Evolutionary conservation across 2,797 vertebrate species (phyloP).

Genomic region (Tolypeutes matacus): DNA sequence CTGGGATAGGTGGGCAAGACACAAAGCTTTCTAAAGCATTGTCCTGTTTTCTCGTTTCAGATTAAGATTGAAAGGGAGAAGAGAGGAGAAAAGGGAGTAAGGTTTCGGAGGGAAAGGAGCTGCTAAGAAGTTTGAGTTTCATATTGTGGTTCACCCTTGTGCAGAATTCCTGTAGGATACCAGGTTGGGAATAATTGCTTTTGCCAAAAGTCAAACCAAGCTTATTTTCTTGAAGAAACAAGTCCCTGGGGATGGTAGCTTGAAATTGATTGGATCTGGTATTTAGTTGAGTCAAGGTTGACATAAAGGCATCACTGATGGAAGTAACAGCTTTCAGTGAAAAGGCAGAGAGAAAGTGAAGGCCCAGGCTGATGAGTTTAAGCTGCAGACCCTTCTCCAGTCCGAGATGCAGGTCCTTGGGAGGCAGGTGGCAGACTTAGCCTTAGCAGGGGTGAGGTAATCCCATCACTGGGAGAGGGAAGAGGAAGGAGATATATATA

Average conservation of each 20-base stretch:
- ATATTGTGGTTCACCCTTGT: background rate
- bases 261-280: slow-evolving; percentile 34
- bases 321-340: background rate
- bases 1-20: background rate
- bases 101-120: background rate
- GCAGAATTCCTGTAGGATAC: background rate
- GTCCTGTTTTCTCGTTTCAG: slow-evolving; percentile 32
- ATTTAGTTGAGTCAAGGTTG: slow-evolving; percentile 41
- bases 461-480: background rate
- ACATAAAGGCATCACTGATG: background rate
- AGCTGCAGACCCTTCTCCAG: background rate
- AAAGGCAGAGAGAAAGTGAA: background rate
- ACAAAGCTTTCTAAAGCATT: slow-evolving; percentile 38
- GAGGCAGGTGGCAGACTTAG: background rate
- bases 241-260: background rate
- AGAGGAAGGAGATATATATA: background rate
- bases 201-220: slow-evolving; percentile 22
- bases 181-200: slow-evolving; percentile 29
- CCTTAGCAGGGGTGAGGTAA: background rate
- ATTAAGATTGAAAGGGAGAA: background rate
- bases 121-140: background rate
- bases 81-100: background rate
- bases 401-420: background rate
- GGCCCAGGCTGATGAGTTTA: background rate
- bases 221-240: slow-evolving; percentile 68